Evolutionary conservation across 2,888 invertebrate species (phyloP).

Genomic region (Muscina levida): DNA sequence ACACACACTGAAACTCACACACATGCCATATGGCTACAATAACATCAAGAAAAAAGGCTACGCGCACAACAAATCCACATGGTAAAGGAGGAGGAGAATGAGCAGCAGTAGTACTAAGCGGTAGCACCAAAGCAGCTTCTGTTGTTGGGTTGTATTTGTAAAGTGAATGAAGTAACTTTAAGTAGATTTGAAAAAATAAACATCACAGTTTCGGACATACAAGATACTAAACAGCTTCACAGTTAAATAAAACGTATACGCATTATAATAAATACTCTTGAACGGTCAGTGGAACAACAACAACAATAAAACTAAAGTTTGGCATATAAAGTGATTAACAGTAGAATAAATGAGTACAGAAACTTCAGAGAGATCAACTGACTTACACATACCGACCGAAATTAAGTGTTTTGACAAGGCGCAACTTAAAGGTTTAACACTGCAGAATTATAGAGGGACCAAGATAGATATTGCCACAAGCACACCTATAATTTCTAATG

Average conservation of each 20-base stretch:
- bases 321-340: background rate
- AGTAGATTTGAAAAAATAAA: too few species aligned
- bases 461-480: too few species aligned
- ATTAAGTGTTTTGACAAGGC: too few species aligned
- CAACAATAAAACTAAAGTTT: background rate
- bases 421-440: too few species aligned
- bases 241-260: conserved; percentile 25
- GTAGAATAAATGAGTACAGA: too few species aligned
- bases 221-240: conserved; percentile 32
- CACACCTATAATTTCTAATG: too few species aligned
- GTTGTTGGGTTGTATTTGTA: background rate
- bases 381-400: too few species aligned
- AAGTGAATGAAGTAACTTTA: too few species aligned
- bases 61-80: conserved; percentile 3
- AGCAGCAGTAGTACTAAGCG: conserved; percentile 33
- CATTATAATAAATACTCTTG: conserved; percentile 13
- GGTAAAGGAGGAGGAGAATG: background rate
- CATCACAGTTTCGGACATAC: background rate
- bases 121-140: conserved; percentile 25
- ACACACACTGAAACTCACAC: background rate
- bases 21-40: conserved; percentile 32
- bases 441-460: too few species aligned
- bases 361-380: too few species aligned
- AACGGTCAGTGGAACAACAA: background rate
- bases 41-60: conserved; percentile 44